Evolutionary conservation across 2,113 vertebrate genomes (phyloP).

Genomic region (Psittacula cyanocephala): DNA sequence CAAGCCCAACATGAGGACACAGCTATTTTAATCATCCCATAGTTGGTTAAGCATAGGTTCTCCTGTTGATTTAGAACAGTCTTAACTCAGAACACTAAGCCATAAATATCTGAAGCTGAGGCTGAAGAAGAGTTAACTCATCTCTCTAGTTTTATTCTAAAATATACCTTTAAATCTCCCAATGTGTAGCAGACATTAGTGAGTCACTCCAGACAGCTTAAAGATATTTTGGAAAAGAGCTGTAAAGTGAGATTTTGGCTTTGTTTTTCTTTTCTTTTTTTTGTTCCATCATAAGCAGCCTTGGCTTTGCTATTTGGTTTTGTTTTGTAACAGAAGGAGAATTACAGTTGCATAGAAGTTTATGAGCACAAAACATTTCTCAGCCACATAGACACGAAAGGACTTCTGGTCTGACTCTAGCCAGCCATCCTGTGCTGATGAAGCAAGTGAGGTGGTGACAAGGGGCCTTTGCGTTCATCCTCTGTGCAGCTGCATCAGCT

Average conservation of each 20-base stretch:
- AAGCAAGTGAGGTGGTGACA: neutral
- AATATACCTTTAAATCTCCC: neutral
- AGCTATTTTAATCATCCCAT: conserved; percentile 59
- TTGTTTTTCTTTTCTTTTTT: neutral
- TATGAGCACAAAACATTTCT: neutral
- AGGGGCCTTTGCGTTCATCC: neutral
- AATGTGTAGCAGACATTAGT: neutral
- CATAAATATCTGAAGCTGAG: conserved; percentile 36
- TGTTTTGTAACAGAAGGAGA: neutral
- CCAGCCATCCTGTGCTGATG: neutral
- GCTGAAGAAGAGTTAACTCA: neutral
- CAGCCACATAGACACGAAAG: neutral
- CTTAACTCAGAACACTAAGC: conserved; percentile 38
- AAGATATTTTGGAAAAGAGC: conserved; percentile 54
- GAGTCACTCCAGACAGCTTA: conserved; percentile 25
- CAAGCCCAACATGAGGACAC: neutral
- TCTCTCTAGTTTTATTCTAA: conserved; percentile 42
- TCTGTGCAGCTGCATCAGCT: neutral
- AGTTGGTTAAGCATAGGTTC: conserved; percentile 52
- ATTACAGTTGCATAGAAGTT: neutral
- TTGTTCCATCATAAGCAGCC: neutral
- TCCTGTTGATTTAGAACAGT: conserved; percentile 52
- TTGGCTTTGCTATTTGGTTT: neutral
- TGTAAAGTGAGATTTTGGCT: neutral
- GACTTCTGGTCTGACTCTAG: neutral